Evolutionary conservation across 2,113 vertebrate species (phyloP).

Genomic region (Tyrannus savana): DNA sequence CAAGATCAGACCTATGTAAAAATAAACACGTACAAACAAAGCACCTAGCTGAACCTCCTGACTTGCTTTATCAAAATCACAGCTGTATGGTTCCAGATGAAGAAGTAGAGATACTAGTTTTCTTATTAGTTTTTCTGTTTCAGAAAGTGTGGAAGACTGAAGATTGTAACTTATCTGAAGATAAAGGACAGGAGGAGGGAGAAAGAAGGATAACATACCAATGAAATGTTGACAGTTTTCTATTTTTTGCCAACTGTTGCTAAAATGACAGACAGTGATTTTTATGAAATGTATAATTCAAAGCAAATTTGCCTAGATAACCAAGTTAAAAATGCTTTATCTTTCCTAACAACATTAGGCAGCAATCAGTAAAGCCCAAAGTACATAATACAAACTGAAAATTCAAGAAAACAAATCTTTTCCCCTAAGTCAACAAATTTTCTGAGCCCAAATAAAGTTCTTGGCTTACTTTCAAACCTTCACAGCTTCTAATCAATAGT

Average conservation of each 20-base stretch:
- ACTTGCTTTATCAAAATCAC: background rate
- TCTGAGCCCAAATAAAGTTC: slow-evolving; percentile 40
- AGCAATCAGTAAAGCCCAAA: slow-evolving; percentile 56
- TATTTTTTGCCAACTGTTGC: slow-evolving; percentile 73
- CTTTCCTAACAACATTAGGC: slow-evolving; percentile 66
- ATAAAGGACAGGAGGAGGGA: background rate
- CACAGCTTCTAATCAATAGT: slow-evolving; percentile 40
- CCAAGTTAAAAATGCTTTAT: slow-evolving; percentile 71
- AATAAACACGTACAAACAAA: slow-evolving; percentile 8
- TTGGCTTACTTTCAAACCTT: slow-evolving; percentile 53
- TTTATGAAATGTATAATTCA: slow-evolving; percentile 76
- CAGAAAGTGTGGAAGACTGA: slow-evolving; percentile 15
- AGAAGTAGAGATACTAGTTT: background rate
- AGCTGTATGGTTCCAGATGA: background rate
- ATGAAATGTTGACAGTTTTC: slow-evolving; percentile 54
- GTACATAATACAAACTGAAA: slow-evolving; percentile 39
- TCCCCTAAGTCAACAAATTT: slow-evolving; percentile 36
- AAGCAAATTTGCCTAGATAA: slow-evolving; percentile 73
- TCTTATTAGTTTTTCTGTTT: slow-evolving; percentile 49
- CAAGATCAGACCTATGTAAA: background rate
- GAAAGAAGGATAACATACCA: slow-evolving; percentile 20
- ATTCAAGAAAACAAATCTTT: slow-evolving; percentile 41
- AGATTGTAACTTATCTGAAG: slow-evolving; percentile 34
- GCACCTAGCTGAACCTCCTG: background rate
- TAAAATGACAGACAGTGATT: slow-evolving; percentile 70